phyloP scores from a whole-genome alignment of 2,113 vertebrate genomes.

The Leptocoma aspasia region DNA sequence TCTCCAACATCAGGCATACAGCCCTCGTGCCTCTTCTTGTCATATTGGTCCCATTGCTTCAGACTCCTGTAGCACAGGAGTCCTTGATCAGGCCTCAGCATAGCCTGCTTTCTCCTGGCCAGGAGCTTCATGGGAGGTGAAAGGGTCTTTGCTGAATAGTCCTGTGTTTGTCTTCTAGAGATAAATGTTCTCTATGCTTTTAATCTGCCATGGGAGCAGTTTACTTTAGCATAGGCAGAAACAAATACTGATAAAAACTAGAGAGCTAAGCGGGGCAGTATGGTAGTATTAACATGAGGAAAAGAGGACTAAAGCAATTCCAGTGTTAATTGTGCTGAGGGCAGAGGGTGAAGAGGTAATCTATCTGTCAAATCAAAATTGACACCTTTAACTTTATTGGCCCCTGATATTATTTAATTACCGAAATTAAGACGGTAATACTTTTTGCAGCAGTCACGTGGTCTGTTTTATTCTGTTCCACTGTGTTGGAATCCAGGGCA shows the following conservation, averaged over 20 bases:
- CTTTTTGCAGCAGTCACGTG: neutral
- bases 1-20: fast-evolving
- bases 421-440: neutral
- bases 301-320: neutral
- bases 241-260: neutral
- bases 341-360: neutral
- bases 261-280: neutral
- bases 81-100: neutral
- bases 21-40: neutral
- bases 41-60: neutral
- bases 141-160: neutral
- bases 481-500: too few species aligned
- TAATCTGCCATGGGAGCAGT: neutral
- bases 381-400: neutral
- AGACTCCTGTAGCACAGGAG: neutral
- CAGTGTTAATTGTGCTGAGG: neutral
- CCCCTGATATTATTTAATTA: neutral
- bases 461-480: neutral
- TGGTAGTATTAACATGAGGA: neutral
- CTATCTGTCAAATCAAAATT: neutral
- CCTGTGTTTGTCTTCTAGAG: neutral
- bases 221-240: neutral
- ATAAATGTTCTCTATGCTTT: neutral
- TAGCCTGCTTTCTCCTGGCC: neutral
- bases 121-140: neutral